These are phyloP conservation scores for Zapornia atra DNA, from an alignment of 2,113 vertebrate species.

Conservation along the genomic window DNA sequence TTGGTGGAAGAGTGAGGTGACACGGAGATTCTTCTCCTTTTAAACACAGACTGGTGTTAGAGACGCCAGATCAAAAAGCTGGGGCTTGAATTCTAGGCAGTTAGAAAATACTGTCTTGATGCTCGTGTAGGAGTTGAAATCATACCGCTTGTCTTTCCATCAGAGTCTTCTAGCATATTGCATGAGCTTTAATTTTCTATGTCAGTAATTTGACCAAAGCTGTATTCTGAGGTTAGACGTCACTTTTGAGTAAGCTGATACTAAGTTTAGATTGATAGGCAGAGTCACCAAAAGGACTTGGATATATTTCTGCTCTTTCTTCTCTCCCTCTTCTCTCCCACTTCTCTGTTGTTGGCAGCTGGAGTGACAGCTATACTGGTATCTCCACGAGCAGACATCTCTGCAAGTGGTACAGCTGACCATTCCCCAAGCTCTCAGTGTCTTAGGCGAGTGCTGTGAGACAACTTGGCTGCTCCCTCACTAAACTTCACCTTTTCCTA, in stretches of 20 bases:
- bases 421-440: not conserved
- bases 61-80: not conserved
- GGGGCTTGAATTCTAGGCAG: not conserved
- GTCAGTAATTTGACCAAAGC: not conserved
- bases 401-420: not conserved
- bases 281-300: not conserved
- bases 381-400: not conserved
- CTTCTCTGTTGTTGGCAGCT: not conserved
- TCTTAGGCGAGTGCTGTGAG: not conserved
- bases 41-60: not conserved
- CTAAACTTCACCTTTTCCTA: not conserved
- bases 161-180: not conserved
- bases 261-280: not conserved
- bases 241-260: not conserved
- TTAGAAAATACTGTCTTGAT: not conserved
- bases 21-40: not conserved
- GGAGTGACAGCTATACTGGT: not conserved
- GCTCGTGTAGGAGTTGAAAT: not conserved
- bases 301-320: not conserved
- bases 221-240: slow-evolving; percentile 13
- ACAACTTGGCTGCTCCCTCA: not conserved
- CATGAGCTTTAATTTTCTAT: not conserved
- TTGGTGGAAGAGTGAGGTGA: not conserved
- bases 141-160: not conserved
- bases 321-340: not conserved